Conservation (phyloP, 2,888 invertebrate genomes). For the Saturnia pavonia region DNA sequence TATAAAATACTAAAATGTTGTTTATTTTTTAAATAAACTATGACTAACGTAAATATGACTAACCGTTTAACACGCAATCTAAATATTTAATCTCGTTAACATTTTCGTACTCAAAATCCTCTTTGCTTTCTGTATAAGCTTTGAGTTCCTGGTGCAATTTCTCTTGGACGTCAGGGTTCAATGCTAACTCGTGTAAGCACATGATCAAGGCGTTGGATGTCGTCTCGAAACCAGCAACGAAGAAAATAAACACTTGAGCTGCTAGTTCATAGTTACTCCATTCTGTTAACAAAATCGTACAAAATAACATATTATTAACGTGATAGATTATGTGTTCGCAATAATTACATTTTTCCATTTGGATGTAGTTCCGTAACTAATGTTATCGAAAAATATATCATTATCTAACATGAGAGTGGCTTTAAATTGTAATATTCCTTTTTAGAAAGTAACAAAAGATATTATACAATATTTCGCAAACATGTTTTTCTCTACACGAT, state of each 20-base stretch:
- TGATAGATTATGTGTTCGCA: no score
- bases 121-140: slow-evolving; percentile 41
- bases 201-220: slow-evolving; percentile 61
- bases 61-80: slow-evolving; percentile 64
- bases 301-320: background rate
- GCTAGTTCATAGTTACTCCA: slow-evolving; percentile 47
- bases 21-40: background rate
- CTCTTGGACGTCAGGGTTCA: slow-evolving; percentile 67
- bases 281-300: background rate
- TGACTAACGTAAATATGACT: background rate
- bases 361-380: no score
- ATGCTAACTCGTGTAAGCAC: slow-evolving; percentile 64
- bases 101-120: slow-evolving; percentile 49
- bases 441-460: no score
- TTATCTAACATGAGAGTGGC: no score
- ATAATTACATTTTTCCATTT: no score
- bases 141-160: slow-evolving; percentile 62
- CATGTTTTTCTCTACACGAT: no score
- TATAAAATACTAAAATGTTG: background rate
- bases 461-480: no score
- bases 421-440: no score
- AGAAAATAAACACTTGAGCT: slow-evolving; percentile 72
- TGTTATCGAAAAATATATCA: no score
- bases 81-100: slow-evolving; percentile 58
- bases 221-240: slow-evolving; percentile 73